A percentile compares a stretch with the other conserved stretches of the same genome.
phyloP scores from a whole-genome alignment of 1,140 invertebrate genomes.

The Platyscapa corneri region DNA sequence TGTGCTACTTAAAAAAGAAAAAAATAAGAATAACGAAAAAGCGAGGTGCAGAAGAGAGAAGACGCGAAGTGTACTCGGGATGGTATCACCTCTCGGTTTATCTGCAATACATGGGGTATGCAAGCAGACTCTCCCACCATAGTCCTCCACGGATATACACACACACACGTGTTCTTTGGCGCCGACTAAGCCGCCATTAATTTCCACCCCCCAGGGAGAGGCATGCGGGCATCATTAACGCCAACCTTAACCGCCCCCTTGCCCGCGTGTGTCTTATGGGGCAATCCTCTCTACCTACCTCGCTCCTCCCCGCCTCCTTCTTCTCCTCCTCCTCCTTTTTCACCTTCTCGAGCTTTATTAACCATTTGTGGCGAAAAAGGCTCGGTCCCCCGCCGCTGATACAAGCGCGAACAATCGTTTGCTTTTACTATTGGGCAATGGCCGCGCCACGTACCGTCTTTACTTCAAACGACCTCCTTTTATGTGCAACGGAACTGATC shows the following conservation, averaged over 20 bases:
- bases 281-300: constrained; percentile 53
- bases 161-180: not conserved
- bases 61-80: not conserved
- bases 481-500: not conserved
- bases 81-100: constrained; percentile 39
- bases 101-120: constrained; percentile 4
- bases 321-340: not conserved
- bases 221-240: constrained; percentile 71
- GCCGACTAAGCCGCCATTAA: constrained; percentile 59
- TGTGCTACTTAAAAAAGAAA: not conserved
- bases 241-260: constrained; percentile 62
- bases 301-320: not conserved
- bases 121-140: not conserved
- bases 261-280: constrained; percentile 61
- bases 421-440: constrained; percentile 56
- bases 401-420: constrained; percentile 55
- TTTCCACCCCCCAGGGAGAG: constrained; percentile 58
- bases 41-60: not conserved
- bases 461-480: constrained; percentile 13
- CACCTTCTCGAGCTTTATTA: constrained; percentile 63
- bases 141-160: not conserved
- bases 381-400: constrained; percentile 40
- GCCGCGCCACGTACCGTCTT: not conserved
- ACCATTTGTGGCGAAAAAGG: constrained; percentile 59
- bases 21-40: not conserved